These are phyloP conservation scores for Pipa parva DNA, from an alignment of 2,113 vertebrate species.

Conservation along the genomic window DNA sequence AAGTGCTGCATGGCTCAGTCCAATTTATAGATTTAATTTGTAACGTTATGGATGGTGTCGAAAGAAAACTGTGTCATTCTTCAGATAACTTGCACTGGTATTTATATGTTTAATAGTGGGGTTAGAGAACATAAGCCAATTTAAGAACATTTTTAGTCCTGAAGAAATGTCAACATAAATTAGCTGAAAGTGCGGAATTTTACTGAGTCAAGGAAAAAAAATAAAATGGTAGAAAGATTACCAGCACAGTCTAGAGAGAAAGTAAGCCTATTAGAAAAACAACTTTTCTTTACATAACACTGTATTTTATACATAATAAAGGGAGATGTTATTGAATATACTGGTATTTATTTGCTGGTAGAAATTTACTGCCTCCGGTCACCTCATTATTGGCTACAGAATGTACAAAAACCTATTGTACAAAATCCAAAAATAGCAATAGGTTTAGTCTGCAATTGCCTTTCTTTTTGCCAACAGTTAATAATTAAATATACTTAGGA, in stretches of 20 bases:
- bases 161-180: neutral
- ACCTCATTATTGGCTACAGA: too few species aligned
- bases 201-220: neutral
- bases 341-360: too few species aligned
- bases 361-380: too few species aligned
- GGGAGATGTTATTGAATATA: too few species aligned
- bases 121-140: neutral
- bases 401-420: too few species aligned
- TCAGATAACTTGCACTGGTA: slow-evolving; percentile 4
- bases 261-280: neutral
- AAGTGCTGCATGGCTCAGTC: slow-evolving; percentile 1
- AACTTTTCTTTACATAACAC: too few species aligned
- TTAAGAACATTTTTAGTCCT: neutral
- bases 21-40: slow-evolving; percentile 9
- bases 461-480: too few species aligned
- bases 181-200: neutral
- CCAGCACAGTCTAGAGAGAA: neutral
- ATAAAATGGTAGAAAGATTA: neutral
- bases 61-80: slow-evolving; percentile 1
- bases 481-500: too few species aligned
- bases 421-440: too few species aligned
- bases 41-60: neutral
- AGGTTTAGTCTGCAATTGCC: too few species aligned
- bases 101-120: neutral
- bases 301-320: too few species aligned